phyloP scores from a whole-genome alignment of 1,140 invertebrate species.

The Caenorhabditis tropicalis region DNA sequence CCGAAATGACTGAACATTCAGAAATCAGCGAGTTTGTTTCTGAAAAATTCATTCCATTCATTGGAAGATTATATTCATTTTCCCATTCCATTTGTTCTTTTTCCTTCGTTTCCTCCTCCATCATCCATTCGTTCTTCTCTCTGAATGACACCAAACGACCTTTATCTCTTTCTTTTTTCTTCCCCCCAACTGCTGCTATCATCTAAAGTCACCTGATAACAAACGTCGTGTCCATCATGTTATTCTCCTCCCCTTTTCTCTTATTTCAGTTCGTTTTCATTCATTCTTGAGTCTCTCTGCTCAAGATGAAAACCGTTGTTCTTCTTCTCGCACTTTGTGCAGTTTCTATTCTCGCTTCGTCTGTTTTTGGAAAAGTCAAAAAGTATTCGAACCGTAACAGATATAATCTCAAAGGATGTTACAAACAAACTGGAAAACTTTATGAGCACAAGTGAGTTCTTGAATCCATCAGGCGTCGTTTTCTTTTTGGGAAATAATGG shows the following conservation, averaged over 20 bases:
- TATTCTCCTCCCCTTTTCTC: neutral
- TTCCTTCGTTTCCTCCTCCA: neutral
- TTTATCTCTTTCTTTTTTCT: neutral
- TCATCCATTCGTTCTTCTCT: neutral
- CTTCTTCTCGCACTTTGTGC: slow-evolving; percentile 40
- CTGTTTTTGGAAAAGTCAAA: neutral
- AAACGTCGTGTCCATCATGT: slow-evolving; percentile 2
- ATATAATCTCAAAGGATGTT: slow-evolving; percentile 57
- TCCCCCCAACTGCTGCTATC: neutral
- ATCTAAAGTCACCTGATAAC: slow-evolving; percentile 17
- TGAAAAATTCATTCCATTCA: too few species aligned
- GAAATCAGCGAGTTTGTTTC: too few species aligned
- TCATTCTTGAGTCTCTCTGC: neutral
- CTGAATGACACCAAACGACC: slow-evolving; percentile 7
- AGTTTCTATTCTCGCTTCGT: slow-evolving; percentile 30
- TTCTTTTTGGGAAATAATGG: too few species aligned
- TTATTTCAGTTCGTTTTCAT: neutral
- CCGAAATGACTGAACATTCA: too few species aligned
- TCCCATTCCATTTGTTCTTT: neutral
- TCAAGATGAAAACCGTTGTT: slow-evolving; percentile 28
- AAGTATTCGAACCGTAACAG: slow-evolving; percentile 46
- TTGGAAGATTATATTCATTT: neutral
- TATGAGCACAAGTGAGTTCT: slow-evolving; percentile 57
- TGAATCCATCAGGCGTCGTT: too few species aligned
- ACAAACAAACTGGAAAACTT: slow-evolving; percentile 56